Evolutionary conservation across 2,113 vertebrate species (phyloP).

Genomic region (Tapirus terrestris): DNA sequence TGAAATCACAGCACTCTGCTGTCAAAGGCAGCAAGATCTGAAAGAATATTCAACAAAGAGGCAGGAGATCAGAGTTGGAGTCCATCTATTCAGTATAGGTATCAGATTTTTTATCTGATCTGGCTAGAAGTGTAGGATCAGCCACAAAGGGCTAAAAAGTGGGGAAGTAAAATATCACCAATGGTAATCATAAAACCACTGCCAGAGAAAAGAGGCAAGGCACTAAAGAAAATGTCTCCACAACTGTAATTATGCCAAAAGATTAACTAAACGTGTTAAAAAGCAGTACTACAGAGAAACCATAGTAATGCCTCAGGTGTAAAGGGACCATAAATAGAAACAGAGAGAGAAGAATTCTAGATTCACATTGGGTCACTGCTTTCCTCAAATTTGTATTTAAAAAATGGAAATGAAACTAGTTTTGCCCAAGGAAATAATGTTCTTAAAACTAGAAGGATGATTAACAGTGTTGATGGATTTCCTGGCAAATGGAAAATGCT

Average conservation of each 20-base stretch:
- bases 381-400: background rate
- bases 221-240: background rate
- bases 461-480: constrained; percentile 10
- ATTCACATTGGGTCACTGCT: background rate
- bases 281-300: background rate
- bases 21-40: background rate
- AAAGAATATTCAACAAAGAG: background rate
- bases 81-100: background rate
- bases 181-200: background rate
- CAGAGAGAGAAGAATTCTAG: background rate
- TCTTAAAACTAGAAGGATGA: constrained; percentile 32
- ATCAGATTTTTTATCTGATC: background rate
- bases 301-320: background rate
- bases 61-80: background rate
- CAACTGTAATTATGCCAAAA: background rate
- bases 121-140: background rate
- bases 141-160: background rate
- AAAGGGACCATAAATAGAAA: background rate
- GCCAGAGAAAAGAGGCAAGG: background rate
- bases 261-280: background rate
- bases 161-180: background rate
- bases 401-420: constrained; percentile 38
- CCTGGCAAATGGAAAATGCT: constrained; percentile 12
- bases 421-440: constrained; percentile 5
- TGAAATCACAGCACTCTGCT: background rate